These are phyloP conservation scores for Netta rufina DNA, from an alignment of 2,797 vertebrate genomes.

Conservation along the genomic window DNA sequence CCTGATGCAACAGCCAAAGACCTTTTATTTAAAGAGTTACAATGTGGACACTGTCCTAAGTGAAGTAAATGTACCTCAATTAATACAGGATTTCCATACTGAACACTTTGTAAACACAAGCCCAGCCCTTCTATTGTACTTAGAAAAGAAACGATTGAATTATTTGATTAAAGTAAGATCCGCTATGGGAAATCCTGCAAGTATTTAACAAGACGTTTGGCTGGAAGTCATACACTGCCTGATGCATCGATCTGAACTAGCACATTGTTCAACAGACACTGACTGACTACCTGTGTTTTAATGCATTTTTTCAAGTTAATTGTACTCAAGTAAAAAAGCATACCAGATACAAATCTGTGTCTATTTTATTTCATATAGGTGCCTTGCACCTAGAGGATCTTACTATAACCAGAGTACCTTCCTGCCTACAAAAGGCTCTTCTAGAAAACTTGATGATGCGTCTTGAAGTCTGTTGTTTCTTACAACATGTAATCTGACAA, in stretches of 20 bases:
- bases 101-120: slow-evolving; percentile 69
- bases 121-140: slow-evolving; percentile 70
- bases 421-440: not conserved
- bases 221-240: not conserved
- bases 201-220: slow-evolving; percentile 64
- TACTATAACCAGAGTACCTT: not conserved
- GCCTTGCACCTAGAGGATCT: not conserved
- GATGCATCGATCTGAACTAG: rapidly evolving
- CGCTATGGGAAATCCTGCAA: slow-evolving; percentile 69
- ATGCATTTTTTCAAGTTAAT: not conserved
- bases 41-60: slow-evolving; percentile 31
- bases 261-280: not conserved
- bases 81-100: slow-evolving; percentile 70
- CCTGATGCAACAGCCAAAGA: not conserved
- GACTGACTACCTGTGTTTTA: not conserved
- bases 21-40: slow-evolving; percentile 44
- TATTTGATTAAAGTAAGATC: slow-evolving; percentile 72
- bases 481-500: not conserved
- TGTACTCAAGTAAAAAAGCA: not conserved
- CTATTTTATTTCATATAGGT: not conserved
- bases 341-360: not conserved
- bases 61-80: slow-evolving; percentile 44
- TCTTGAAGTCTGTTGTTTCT: not conserved
- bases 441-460: not conserved
- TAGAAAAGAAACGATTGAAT: slow-evolving; percentile 60